These are phyloP conservation scores for Tromatobia lineatoria DNA, from an alignment of 2,888 invertebrate species.

Conservation along the genomic window DNA sequence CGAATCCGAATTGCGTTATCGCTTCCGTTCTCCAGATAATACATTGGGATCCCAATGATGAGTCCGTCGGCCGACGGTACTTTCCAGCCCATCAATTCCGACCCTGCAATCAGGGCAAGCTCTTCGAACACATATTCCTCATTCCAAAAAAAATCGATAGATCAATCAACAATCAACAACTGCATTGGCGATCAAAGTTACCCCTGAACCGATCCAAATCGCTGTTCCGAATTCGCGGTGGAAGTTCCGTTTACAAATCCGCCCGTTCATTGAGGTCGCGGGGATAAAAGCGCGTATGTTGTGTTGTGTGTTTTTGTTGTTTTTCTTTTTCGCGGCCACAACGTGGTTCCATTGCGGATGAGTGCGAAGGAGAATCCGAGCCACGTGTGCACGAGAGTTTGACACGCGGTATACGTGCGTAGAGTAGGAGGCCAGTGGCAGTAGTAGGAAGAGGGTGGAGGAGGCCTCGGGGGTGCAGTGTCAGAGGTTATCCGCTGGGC, in stretches of 20 bases:
- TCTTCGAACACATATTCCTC: neutral
- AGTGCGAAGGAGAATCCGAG: conserved; percentile 75
- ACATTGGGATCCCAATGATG: conserved; percentile 81
- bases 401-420: conserved; percentile 84
- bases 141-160: neutral
- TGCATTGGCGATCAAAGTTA: neutral
- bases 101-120: neutral
- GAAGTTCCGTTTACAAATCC: conserved; percentile 70
- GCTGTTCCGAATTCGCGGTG: neutral
- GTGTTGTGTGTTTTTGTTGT: conserved; percentile 17
- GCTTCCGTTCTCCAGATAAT: neutral
- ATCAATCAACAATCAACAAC: neutral
- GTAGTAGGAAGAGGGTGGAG: conserved; percentile 71
- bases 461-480: conserved; percentile 64
- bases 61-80: conserved; percentile 88
- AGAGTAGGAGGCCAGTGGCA: conserved; percentile 76
- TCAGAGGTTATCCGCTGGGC: conserved; percentile 73
- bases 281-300: conserved; percentile 51
- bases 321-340: conserved; percentile 65
- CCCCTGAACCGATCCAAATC: neutral
- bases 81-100: conserved; percentile 2
- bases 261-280: conserved; percentile 61
- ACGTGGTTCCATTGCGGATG: conserved; percentile 51
- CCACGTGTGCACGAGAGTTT: conserved; percentile 82
- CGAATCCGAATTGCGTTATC: neutral